Conservation (phyloP, 2,113 vertebrate species). For the Colinus virginianus region DNA sequence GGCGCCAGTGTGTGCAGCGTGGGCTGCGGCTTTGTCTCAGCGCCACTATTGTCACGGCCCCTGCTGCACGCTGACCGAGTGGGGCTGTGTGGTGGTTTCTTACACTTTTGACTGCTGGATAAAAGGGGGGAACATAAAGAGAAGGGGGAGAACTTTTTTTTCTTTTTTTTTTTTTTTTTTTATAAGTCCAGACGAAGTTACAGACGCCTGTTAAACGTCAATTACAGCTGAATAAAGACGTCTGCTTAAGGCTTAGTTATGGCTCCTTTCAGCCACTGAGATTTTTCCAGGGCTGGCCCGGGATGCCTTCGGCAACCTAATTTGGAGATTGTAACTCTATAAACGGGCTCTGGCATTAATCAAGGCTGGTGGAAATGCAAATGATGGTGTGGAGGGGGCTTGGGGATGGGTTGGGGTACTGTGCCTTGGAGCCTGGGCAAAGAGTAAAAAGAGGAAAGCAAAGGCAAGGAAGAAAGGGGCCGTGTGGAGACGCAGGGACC, state of each 20-base stretch:
- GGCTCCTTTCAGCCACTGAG: conserved; percentile 73
- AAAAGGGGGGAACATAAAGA: conserved; percentile 78
- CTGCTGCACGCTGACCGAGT: conserved; percentile 74
- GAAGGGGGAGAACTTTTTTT: conserved; percentile 59
- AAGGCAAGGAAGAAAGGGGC: conserved; percentile 26
- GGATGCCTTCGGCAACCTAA: conserved; percentile 78
- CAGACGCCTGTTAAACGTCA: conserved; percentile 82
- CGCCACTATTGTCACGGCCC: conserved; percentile 75
- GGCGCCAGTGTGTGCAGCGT: conserved; percentile 71
- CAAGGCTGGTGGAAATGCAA: conserved; percentile 72
- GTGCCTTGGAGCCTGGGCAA: conserved; percentile 12
- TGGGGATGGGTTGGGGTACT: not conserved
- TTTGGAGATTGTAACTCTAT: conserved; percentile 77
- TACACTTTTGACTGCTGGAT: conserved; percentile 79
- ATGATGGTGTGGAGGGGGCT: conserved; percentile 26
- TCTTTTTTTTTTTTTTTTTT: conserved; percentile 35
- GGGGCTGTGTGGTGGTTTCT: conserved; percentile 73
- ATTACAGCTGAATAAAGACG: conserved; percentile 83
- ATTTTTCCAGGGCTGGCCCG: conserved; percentile 70
- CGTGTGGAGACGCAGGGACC: not conserved
- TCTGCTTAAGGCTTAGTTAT: conserved; percentile 78
- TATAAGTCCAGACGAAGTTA: conserved; percentile 80
- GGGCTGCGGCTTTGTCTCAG: conserved; percentile 77
- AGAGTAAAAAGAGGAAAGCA: conserved; percentile 8
- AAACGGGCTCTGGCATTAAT: conserved; percentile 71